phyloP scores from a whole-genome alignment of 2,797 vertebrate genomes.

The Oreonectes daqikongensis region DNA sequence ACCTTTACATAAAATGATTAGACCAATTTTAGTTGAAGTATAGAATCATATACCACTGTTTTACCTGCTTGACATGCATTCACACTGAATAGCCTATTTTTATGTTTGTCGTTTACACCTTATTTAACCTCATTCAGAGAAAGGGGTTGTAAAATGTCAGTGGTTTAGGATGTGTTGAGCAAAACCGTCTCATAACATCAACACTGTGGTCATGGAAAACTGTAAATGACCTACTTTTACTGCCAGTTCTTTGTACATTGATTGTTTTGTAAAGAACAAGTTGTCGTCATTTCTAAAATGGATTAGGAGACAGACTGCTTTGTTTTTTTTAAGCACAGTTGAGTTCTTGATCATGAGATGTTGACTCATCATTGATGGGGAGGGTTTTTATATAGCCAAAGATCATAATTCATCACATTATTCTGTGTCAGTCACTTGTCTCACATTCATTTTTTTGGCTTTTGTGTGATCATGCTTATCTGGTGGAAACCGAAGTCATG shows the following conservation, averaged over 20 bases:
- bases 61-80: neutral
- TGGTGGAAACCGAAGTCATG: neutral
- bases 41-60: neutral
- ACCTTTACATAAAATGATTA: neutral
- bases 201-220: neutral
- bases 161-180: neutral
- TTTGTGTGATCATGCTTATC: slow-evolving; percentile 10
- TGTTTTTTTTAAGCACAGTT: neutral
- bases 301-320: neutral
- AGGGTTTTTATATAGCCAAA: neutral
- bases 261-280: neutral
- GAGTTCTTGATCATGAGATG: slow-evolving; percentile 9
- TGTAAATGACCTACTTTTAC: neutral
- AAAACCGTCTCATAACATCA: neutral
- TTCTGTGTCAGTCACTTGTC: neutral
- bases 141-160: neutral
- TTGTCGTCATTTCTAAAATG: neutral
- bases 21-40: neutral
- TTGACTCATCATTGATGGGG: neutral
- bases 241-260: neutral
- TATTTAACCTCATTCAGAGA: neutral
- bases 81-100: neutral
- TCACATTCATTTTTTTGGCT: neutral
- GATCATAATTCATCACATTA: neutral
- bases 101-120: neutral